Conservation (phyloP, 2,113 vertebrate species). For the Hyperoodon ampullatus region DNA sequence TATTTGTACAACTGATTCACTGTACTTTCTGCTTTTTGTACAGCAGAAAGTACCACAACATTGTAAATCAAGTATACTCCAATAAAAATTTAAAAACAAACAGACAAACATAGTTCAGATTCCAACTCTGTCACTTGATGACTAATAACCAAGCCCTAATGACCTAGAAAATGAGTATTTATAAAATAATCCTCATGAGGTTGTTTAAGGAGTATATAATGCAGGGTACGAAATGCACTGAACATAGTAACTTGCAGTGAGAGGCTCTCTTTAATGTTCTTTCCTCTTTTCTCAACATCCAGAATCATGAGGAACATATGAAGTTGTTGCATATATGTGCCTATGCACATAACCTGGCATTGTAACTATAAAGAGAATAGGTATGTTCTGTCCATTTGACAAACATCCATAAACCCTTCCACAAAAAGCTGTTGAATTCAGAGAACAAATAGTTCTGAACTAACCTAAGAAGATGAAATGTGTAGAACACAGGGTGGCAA, state of each 20-base stretch:
- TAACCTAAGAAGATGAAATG: background rate
- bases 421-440: background rate
- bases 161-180: background rate
- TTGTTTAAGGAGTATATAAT: background rate
- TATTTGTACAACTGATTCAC: no score
- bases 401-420: background rate
- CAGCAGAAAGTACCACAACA: no score
- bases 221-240: background rate
- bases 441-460: background rate
- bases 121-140: background rate
- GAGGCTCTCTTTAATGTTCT: background rate
- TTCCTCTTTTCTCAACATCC: background rate
- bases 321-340: background rate
- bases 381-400: background rate
- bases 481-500: background rate
- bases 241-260: no score
- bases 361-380: background rate
- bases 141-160: background rate
- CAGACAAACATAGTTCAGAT: background rate
- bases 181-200: background rate
- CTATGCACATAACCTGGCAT: background rate
- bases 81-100: no score
- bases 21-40: no score
- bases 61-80: no score
- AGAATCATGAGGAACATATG: background rate